phyloP scores from a whole-genome alignment of 2,797 vertebrate genomes.

The Simalia tracyae region DNA sequence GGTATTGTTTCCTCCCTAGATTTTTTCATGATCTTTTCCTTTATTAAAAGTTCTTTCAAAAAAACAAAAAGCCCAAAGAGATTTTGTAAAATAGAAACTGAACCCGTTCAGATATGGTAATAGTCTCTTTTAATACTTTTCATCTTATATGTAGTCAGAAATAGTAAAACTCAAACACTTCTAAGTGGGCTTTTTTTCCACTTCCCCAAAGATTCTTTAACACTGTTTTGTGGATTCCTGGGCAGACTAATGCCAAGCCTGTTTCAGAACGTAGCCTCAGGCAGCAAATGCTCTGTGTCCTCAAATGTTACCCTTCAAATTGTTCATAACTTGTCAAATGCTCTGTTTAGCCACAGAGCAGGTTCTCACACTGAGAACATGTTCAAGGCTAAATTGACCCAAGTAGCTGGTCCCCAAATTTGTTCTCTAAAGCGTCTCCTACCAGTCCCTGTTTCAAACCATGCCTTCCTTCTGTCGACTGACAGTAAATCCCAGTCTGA shows the following conservation, averaged over 20 bases:
- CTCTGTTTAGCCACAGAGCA: slow-evolving; percentile 42
- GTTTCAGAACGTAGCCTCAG: slow-evolving; percentile 67
- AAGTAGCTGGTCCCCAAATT: neutral
- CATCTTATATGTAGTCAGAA: slow-evolving; percentile 65
- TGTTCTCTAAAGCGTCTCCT: neutral
- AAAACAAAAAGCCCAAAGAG: slow-evolving; percentile 45
- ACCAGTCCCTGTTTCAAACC: neutral
- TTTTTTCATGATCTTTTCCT: slow-evolving; percentile 50
- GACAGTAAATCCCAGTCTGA: neutral
- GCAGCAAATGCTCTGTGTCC: slow-evolving; percentile 68
- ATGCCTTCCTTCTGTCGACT: neutral
- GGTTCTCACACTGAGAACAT: slow-evolving; percentile 13
- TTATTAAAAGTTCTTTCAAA: slow-evolving; percentile 24
- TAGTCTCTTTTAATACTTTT: slow-evolving; percentile 64
- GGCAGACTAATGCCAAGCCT: slow-evolving; percentile 49
- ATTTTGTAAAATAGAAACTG: slow-evolving; percentile 60
- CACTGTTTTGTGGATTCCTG: slow-evolving; percentile 64
- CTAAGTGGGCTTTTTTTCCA: slow-evolving; percentile 41
- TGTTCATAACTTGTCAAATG: slow-evolving; percentile 52
- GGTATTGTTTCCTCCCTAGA: slow-evolving; percentile 42
- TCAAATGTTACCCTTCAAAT: slow-evolving; percentile 69
- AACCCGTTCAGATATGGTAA: slow-evolving; percentile 70
- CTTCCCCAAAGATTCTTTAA: slow-evolving; percentile 63
- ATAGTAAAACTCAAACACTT: slow-evolving; percentile 66
- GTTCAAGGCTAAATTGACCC: neutral